These are phyloP conservation scores for Parus major DNA, from an alignment of 2,113 vertebrate genomes.

Conservation along the genomic window DNA sequence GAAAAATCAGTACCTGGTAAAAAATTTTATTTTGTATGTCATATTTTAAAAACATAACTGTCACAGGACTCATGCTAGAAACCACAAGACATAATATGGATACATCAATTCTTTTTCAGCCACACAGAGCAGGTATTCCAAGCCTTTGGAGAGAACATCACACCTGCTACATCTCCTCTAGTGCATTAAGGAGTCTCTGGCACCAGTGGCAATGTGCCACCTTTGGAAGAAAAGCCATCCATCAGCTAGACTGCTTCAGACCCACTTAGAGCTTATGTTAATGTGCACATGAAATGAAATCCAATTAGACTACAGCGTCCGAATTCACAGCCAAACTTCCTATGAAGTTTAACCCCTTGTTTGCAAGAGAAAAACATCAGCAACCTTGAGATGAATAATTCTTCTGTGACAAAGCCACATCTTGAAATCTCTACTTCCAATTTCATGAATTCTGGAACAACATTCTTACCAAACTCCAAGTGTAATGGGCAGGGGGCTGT, in stretches of 20 bases:
- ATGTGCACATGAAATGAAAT: neutral
- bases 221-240: neutral
- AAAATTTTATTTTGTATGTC: neutral
- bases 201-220: neutral
- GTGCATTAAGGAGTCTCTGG: neutral
- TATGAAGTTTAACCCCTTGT: neutral
- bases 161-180: neutral
- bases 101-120: neutral
- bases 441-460: neutral
- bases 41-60: neutral
- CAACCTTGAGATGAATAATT: neutral
- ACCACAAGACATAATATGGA: neutral
- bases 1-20: neutral
- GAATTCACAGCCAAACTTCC: neutral
- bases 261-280: neutral
- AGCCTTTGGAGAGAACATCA: neutral
- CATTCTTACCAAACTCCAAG: neutral
- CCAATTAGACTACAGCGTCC: neutral
- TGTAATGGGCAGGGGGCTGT: fast-evolving
- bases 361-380: neutral
- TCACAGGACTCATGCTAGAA: neutral
- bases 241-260: neutral
- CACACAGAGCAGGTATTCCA: neutral
- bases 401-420: neutral
- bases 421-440: neutral